phyloP scores from a whole-genome alignment of 2,113 vertebrate species.

The Gorsachius goisagi region DNA sequence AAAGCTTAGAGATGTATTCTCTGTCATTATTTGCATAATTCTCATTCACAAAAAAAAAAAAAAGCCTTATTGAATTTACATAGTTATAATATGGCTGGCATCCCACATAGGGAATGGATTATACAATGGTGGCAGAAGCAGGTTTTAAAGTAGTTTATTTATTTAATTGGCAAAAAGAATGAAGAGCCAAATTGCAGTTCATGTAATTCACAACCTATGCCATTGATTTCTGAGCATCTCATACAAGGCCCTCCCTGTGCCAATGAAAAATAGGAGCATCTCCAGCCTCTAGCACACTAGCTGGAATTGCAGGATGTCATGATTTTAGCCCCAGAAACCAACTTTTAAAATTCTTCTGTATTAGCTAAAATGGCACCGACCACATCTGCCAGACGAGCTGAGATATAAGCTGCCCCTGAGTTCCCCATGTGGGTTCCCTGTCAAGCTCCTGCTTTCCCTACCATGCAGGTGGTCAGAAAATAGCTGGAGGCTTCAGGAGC shows the following conservation, averaged over 20 bases:
- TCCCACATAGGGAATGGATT: background rate
- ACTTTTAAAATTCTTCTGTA: background rate
- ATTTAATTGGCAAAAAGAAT: background rate
- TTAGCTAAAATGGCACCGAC: background rate
- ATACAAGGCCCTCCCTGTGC: background rate
- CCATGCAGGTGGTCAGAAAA: background rate
- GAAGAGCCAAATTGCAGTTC: background rate
- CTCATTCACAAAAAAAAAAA: background rate
- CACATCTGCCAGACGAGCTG: background rate
- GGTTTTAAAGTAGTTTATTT: background rate
- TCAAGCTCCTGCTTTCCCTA: background rate
- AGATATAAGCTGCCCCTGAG: background rate
- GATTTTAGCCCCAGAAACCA: background rate
- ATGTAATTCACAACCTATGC: background rate
- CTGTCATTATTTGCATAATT: background rate
- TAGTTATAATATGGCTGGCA: background rate
- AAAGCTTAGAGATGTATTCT: background rate
- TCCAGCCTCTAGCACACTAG: background rate
- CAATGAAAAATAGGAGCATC: background rate
- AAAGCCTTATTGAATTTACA: background rate
- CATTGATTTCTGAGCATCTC: background rate
- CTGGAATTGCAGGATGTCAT: background rate
- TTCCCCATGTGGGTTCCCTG: background rate
- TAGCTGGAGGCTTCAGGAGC: background rate
- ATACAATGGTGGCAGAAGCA: background rate